These are phyloP conservation scores for Agrochola lota DNA, from an alignment of 2,888 invertebrate species.

Conservation along the genomic window DNA sequence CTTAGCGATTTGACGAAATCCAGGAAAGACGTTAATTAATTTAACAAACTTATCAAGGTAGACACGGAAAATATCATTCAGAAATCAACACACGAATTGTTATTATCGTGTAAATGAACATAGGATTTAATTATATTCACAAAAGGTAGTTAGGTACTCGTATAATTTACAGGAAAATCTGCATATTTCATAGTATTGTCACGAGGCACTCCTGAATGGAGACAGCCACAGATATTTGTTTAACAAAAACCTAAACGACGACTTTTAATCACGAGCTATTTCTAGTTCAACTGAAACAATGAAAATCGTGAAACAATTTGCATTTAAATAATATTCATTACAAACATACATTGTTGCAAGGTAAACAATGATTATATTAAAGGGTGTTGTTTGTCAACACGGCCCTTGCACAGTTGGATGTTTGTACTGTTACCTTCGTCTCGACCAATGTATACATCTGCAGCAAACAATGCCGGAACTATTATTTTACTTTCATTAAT, in stretches of 20 bases:
- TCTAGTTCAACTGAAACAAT: constrained; percentile 74
- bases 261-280: constrained; percentile 63
- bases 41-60: constrained; percentile 1
- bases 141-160: constrained; percentile 7
- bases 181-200: constrained; percentile 46
- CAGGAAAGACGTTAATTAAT: constrained; percentile 1
- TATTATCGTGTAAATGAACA: constrained; percentile 48
- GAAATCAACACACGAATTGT: constrained; percentile 10
- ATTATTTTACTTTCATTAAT: constrained; percentile 59
- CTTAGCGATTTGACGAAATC: constrained; percentile 7
- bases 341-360: constrained; percentile 81
- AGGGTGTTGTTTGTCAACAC: constrained; percentile 85
- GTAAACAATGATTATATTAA: constrained; percentile 83
- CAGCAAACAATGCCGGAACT: constrained; percentile 57
- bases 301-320: constrained; percentile 76
- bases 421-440: constrained; percentile 66
- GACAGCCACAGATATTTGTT: constrained; percentile 43
- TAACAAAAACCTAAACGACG: constrained; percentile 58
- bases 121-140: constrained; percentile 34
- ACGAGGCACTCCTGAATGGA: constrained; percentile 39
- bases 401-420: constrained; percentile 77
- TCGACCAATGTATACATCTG: constrained; percentile 62
- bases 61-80: constrained; percentile 35
- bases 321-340: constrained; percentile 80
- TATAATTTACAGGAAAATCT: constrained; percentile 38